Conservation (phyloP, 30 jellyfish, hydroid and myxozoan species). For the Cassiopea andromeda region DNA sequence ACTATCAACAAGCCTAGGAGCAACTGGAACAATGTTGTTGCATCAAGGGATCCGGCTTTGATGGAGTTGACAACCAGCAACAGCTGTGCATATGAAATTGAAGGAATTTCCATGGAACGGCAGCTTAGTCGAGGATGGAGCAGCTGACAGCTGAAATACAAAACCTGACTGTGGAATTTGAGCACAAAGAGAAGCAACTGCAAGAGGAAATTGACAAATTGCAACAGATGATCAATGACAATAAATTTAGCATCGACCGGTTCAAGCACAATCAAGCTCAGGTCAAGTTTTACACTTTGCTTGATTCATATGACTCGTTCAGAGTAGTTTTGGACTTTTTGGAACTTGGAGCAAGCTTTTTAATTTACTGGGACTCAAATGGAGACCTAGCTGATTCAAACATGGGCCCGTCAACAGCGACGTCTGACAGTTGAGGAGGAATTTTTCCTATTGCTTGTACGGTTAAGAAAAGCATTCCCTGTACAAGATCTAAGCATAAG, state of each 20-base stretch:
- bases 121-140: slow-evolving; percentile 14
- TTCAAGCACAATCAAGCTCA: slow-evolving; percentile 30
- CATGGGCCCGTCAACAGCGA: slow-evolving; percentile 12
- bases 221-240: not conserved
- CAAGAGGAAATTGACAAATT: slow-evolving; percentile 26
- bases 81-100: no score
- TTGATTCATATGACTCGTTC: slow-evolving; percentile 9
- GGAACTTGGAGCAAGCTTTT: slow-evolving; percentile 25
- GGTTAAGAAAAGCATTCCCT: slow-evolving; percentile 34
- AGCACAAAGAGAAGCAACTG: slow-evolving; percentile 14
- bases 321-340: slow-evolving; percentile 25
- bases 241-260: slow-evolving; percentile 14
- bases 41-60: no score
- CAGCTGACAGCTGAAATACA: slow-evolving; percentile 10
- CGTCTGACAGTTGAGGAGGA: slow-evolving; percentile 45
- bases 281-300: slow-evolving; percentile 46
- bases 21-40: no score
- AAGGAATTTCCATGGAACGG: not conserved
- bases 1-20: no score
- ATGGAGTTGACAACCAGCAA: no score
- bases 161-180: slow-evolving; percentile 19
- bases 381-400: not conserved
- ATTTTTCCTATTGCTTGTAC: slow-evolving; percentile 26
- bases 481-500: slow-evolving; percentile 30
- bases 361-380: slow-evolving; percentile 37